A percentile compares a stretch with the other conserved stretches of the same genome.
Conservation (phyloP, 92 coral and sea anemone genomes). For the Heteractis magnifica region DNA sequence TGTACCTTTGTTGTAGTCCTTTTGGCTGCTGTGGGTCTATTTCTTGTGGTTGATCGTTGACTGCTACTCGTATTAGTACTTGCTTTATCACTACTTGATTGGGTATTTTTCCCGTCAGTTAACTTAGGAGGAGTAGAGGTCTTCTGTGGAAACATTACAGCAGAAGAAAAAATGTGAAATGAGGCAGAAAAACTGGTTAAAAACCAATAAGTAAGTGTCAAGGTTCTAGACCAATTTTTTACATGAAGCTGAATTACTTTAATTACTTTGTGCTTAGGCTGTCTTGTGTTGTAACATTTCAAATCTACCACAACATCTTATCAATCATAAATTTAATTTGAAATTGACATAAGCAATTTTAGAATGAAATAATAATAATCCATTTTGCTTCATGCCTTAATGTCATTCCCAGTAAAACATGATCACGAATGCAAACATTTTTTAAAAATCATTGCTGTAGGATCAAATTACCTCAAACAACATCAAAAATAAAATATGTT, state of each 20-base stretch:
- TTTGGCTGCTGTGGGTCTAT: constrained; percentile 40
- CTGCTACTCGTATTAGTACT: constrained; percentile 15
- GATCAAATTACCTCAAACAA: too few species aligned
- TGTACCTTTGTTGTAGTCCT: constrained; percentile 21
- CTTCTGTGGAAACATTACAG: not conserved
- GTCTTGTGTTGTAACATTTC: not conserved
- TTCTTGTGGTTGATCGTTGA: constrained; percentile 57
- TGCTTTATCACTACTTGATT: not conserved
- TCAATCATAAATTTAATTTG: not conserved
- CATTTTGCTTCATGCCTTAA: not conserved
- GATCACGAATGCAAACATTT: not conserved
- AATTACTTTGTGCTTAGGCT: constrained; percentile 1
- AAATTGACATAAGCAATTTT: constrained; percentile 3
- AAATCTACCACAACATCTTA: not conserved
- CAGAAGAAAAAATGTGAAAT: not conserved
- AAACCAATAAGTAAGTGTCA: not conserved
- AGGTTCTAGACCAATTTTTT: not conserved
- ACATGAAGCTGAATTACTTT: not conserved
- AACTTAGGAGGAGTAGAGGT: not conserved
- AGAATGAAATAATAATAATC: not conserved
- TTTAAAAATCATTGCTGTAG: too few species aligned
- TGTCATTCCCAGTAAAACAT: not conserved
- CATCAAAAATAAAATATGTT: not conserved
- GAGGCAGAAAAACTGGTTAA: not conserved
- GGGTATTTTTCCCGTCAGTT: constrained; percentile 8